Evolutionary conservation across 2,113 vertebrate species (phyloP).

Genomic region (Corythornis madagascariensis): DNA sequence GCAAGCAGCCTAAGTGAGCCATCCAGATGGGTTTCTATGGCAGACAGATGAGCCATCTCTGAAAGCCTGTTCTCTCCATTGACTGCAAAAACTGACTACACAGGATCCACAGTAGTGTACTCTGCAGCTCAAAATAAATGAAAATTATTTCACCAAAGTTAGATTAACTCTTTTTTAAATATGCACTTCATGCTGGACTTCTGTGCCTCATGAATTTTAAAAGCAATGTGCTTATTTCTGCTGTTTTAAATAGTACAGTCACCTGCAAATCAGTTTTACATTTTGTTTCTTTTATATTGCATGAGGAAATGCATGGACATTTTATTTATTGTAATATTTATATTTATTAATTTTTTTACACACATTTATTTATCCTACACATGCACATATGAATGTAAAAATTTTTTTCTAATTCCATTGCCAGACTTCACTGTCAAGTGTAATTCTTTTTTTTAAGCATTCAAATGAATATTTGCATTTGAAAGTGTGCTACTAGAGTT

Average conservation of each 20-base stretch:
- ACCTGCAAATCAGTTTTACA: background rate
- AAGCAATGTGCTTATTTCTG: background rate
- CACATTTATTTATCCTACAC: background rate
- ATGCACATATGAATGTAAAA: background rate
- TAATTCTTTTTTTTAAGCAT: background rate
- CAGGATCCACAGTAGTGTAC: background rate
- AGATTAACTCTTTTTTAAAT: background rate
- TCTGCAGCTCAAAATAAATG: background rate
- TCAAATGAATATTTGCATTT: conserved; percentile 10
- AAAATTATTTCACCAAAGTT: background rate
- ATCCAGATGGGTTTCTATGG: conserved; percentile 58
- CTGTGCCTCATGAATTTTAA: background rate
- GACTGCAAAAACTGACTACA: background rate
- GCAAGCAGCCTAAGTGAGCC: background rate
- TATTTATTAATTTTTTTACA: background rate
- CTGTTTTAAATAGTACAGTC: background rate
- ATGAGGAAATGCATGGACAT: background rate
- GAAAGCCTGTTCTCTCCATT: conserved; percentile 17
- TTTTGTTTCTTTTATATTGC: background rate
- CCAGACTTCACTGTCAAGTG: background rate
- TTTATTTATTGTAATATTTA: conserved; percentile 13
- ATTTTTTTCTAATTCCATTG: background rate
- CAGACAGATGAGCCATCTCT: conserved; percentile 43
- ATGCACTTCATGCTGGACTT: background rate
- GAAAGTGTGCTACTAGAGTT: conserved; percentile 1